Percentiles rank a stretch among this genome's conserved stretches.
Conservation (phyloP, 2,797 vertebrate species). For the Propithecus deckenii region DNA sequence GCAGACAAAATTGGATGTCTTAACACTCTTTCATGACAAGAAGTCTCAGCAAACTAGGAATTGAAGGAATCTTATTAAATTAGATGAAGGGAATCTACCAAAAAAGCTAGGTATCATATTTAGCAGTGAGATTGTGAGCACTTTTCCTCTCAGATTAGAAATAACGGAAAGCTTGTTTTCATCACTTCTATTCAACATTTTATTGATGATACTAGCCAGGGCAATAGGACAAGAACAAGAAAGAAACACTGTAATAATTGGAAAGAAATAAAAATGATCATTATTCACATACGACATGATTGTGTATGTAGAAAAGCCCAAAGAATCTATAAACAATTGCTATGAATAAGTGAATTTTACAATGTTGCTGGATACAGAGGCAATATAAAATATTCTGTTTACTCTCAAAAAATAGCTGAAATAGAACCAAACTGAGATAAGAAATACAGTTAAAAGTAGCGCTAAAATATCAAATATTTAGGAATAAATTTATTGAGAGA, state of each 20-base stretch:
- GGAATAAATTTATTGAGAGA: background rate
- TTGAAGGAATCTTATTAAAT: background rate
- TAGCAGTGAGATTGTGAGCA: background rate
- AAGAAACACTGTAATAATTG: background rate
- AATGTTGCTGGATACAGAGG: background rate
- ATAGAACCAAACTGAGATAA: background rate
- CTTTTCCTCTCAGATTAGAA: background rate
- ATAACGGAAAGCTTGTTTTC: background rate
- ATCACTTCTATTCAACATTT: background rate
- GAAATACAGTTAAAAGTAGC: background rate
- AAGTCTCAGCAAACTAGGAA: background rate
- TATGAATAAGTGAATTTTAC: background rate
- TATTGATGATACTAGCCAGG: background rate
- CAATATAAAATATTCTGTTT: background rate
- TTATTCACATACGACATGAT: background rate
- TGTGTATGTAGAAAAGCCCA: background rate
- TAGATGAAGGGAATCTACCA: background rate
- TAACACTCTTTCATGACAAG: background rate
- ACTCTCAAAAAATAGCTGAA: background rate
- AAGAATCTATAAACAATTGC: background rate
- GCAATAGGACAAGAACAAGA: background rate
- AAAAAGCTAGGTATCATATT: background rate
- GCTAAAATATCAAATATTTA: background rate
- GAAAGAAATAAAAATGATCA: background rate
- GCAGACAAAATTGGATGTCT: background rate